Base-by-base conservation (phyloP, 2,113 vertebrate species). In the Tachycineta bicolor region DNA sequence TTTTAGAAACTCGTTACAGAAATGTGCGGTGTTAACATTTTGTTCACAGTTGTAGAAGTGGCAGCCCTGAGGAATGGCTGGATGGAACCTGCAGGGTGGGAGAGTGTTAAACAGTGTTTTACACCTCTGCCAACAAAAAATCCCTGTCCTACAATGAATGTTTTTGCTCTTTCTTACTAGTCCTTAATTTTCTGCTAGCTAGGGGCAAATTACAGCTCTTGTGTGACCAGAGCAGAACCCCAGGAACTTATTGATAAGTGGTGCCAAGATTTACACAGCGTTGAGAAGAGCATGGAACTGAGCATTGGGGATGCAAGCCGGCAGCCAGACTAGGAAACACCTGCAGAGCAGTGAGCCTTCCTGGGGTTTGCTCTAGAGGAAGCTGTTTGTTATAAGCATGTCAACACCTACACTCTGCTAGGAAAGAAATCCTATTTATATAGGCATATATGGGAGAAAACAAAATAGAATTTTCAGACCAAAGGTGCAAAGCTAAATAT, bases 271-370 rank as follows among this genome's bases (percentile, higher is more conserved):
- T 44, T 52, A 49, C 12, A 14, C 4, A 0, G 23, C 22, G 21
- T 11, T 67, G 73, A 34, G 60, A 43, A 85, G 39, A 68, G 67
- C 33, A 21, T 1, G 25, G 64, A 87, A 65, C 29, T 49, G 46
- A 67, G 50, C 49, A 46, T 7, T 10, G 20, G 90, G 50, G 43
- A 47, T 68, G 53, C 34, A 58, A 84, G 19, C 62, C 1, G 0
- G n/a, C 37, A 90, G 70, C 43, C 62, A 34, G 77, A 56, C 58
- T 20, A 49, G 74, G 74, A 87, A 93, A 85, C 85, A 83, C 75
- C 71, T 91, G 85, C 70, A 76, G 82, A 60, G 21, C 74, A 15
- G 8, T 14, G 47, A 75, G 76, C 37, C 14, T 78, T 69, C 89
- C 68, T 6, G 5, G 49, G 23, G 28, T 44, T 47, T 25, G n/a